phyloP scores from a whole-genome alignment of 1,140 invertebrate species.

The Scaptodrosophila lebanonensis region DNA sequence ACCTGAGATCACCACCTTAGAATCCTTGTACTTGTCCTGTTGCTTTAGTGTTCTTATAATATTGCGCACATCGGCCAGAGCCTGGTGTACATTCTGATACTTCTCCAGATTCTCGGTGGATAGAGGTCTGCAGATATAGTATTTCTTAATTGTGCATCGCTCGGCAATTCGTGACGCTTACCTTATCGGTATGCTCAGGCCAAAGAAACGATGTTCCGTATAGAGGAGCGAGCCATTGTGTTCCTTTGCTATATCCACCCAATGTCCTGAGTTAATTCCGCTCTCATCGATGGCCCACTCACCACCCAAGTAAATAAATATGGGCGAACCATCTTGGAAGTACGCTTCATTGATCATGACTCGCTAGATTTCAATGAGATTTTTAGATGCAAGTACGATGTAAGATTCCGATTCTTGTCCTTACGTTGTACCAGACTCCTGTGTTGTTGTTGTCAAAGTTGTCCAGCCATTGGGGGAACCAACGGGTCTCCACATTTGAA shows the following conservation, averaged over 20 bases:
- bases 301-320: conserved; percentile 83
- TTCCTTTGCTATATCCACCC: conserved; percentile 81
- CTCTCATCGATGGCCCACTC: conserved; percentile 80
- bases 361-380: too few relatives aligned
- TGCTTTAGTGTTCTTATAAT: conserved; percentile 82
- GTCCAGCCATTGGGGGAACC: conserved; percentile 78
- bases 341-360: conserved; percentile 82
- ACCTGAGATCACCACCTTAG: conserved; percentile 81
- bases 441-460: conserved; percentile 84
- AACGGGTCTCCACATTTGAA: conserved; percentile 40
- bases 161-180: conserved; percentile 69
- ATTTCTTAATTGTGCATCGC: neutral
- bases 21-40: conserved; percentile 63
- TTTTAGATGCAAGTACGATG: too few relatives aligned
- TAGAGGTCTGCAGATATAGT: conserved; percentile 54
- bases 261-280: conserved; percentile 79
- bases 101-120: conserved; percentile 82
- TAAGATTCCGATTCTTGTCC: too few relatives aligned
- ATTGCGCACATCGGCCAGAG: conserved; percentile 85
- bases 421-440: conserved; percentile 81
- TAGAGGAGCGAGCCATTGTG: conserved; percentile 82
- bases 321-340: conserved; percentile 78
- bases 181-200: conserved; percentile 84
- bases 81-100: conserved; percentile 86
- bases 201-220: conserved; percentile 91